Conservation (phyloP, 2,797 vertebrate genomes). For the Danio jaintianensis region DNA sequence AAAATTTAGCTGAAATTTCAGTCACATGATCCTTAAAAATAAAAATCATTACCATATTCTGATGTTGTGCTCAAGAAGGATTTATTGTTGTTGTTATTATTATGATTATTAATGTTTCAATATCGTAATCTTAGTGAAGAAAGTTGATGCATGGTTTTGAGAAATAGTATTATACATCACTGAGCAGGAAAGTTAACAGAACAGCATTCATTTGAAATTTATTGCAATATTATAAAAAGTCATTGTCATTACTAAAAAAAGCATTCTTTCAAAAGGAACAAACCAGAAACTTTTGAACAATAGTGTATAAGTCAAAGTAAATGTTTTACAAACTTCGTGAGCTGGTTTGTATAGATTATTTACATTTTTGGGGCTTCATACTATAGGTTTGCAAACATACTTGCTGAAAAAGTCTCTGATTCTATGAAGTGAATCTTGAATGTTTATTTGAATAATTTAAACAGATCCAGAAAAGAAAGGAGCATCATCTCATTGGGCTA, state of each 20-base stretch:
- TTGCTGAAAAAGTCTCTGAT: no score
- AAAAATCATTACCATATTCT: not conserved
- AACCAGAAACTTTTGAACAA: not conserved
- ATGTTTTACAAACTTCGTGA: not conserved
- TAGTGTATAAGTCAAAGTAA: not conserved
- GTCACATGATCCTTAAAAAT: not conserved
- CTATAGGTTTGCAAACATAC: no score
- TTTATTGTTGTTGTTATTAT: not conserved
- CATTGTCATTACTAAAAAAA: not conserved
- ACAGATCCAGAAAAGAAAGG: not conserved
- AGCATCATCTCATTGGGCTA: not conserved
- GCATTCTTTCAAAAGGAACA: not conserved
- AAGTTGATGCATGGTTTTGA: no score
- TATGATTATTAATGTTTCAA: no score
- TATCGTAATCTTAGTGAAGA: not conserved
- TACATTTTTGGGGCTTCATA: not conserved
- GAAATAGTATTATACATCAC: no score
- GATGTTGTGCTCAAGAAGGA: not conserved
- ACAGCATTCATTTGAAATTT: not conserved
- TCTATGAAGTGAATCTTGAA: not conserved
- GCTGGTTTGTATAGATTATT: not conserved
- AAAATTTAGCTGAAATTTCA: no score
- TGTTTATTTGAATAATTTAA: not conserved
- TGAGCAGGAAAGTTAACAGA: no score
- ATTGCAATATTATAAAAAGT: no score